Percentiles rank a stretch among this genome's conserved stretches.
Evolutionary conservation across 2,113 vertebrate genomes (phyloP).

Genomic region (Hypanus sabinus): DNA sequence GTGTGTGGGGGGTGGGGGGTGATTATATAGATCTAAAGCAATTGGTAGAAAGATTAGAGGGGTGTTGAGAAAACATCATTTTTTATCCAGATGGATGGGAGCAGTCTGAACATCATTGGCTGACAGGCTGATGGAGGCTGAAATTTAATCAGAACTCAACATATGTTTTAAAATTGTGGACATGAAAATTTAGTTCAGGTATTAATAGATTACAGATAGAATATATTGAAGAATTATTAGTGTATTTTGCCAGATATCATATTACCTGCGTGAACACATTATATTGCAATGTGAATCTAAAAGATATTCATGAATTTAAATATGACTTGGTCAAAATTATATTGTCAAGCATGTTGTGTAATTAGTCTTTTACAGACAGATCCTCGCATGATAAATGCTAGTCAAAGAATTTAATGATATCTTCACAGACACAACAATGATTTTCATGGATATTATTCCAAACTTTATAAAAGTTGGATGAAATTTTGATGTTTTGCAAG

Average conservation of each 20-base stretch:
- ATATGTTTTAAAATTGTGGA: neutral
- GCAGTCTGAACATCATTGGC: too few relatives aligned
- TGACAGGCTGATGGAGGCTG: too few relatives aligned
- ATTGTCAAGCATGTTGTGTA: neutral
- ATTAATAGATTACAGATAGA: neutral
- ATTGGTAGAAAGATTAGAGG: too few relatives aligned
- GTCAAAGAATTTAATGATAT: neutral
- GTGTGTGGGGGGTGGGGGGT: too few relatives aligned
- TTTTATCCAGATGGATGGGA: too few relatives aligned
- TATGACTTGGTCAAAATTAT: neutral
- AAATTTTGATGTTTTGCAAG: neutral
- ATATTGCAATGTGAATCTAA: neutral
- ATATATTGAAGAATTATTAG: neutral
- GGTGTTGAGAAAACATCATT: too few relatives aligned
- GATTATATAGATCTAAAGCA: too few relatives aligned
- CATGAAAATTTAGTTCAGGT: neutral
- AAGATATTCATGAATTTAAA: neutral
- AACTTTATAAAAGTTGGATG: too few relatives aligned
- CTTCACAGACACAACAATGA: too few relatives aligned
- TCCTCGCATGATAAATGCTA: neutral
- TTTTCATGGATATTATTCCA: too few relatives aligned
- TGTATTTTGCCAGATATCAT: neutral
- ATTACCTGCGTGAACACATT: neutral
- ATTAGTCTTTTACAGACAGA: neutral
- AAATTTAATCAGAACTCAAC: too few relatives aligned